Conservation (phyloP, 1,140 invertebrate species). For the Caerostris darwini region DNA sequence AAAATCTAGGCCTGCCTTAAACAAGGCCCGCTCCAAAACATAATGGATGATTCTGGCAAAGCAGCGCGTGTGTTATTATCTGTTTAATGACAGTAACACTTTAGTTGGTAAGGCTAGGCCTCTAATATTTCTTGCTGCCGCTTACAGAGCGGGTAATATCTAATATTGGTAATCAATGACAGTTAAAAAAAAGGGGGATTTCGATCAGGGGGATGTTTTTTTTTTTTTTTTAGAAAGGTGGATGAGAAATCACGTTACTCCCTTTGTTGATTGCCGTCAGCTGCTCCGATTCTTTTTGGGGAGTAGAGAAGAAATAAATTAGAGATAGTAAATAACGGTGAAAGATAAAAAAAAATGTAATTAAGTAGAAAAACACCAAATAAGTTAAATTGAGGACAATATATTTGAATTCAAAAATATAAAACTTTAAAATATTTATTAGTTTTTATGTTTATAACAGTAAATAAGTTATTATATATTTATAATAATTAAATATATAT, state of each 20-base stretch:
- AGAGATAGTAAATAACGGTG: neutral
- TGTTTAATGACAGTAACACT: constrained; percentile 74
- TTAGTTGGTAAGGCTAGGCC: constrained; percentile 12
- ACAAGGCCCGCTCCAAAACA: neutral
- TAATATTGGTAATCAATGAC: constrained; percentile 75
- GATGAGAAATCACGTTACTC: constrained; percentile 6
- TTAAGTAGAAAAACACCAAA: neutral
- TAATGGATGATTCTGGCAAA: constrained; percentile 64
- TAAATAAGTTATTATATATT: too few species aligned
- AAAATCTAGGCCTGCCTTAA: neutral
- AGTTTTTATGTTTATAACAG: too few species aligned
- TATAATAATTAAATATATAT: too few species aligned
- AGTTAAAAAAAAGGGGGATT: constrained; percentile 48
- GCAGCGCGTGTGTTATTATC: constrained; percentile 43
- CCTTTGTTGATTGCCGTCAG: constrained; percentile 65
- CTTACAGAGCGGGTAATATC: constrained; percentile 52
- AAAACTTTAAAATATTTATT: too few species aligned
- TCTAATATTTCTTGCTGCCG: constrained; percentile 59
- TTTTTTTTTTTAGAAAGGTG: constrained; percentile 4
- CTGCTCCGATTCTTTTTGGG: constrained; percentile 1
- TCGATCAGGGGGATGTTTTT: neutral
- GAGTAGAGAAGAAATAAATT: neutral
- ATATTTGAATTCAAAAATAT: neutral
- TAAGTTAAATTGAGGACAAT: too few species aligned
- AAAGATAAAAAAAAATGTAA: constrained; percentile 10